phyloP scores from a whole-genome alignment of 2,113 vertebrate genomes.

The Misgurnus mizolepis region DNA sequence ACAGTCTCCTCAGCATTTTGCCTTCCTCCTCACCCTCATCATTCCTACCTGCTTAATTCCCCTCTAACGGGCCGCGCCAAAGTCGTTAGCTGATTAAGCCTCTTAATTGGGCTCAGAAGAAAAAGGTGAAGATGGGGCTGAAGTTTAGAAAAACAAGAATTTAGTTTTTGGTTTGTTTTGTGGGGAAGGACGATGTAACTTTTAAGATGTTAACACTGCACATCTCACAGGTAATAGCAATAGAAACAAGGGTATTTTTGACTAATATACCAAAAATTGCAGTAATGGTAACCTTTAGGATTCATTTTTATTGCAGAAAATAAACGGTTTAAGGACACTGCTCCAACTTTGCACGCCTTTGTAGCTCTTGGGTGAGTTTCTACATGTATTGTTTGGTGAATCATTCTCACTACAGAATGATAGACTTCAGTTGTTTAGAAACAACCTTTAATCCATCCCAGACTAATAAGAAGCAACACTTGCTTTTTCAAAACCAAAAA shows the following conservation, averaged over 20 bases:
- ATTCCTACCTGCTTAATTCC: slow-evolving; percentile 75
- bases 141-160: slow-evolving; percentile 50
- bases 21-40: slow-evolving; percentile 59
- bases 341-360: too few relatives aligned
- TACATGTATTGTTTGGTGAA: too few relatives aligned
- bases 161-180: slow-evolving; percentile 31
- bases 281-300: too few relatives aligned
- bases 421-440: too few relatives aligned
- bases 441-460: too few relatives aligned
- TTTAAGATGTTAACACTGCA: slow-evolving; percentile 16
- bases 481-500: too few relatives aligned
- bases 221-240: background rate
- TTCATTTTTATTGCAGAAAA: too few relatives aligned
- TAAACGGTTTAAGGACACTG: too few relatives aligned
- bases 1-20: slow-evolving; percentile 75
- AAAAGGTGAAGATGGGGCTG: slow-evolving; percentile 59
- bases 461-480: too few relatives aligned
- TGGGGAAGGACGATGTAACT: background rate
- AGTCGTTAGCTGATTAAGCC: slow-evolving; percentile 80
- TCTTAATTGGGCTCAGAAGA: slow-evolving; percentile 76
- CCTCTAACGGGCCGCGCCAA: slow-evolving; percentile 74
- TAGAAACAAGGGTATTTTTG: background rate
- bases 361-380: too few relatives aligned
- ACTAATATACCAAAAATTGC: too few relatives aligned
- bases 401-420: too few relatives aligned